phyloP scores from a whole-genome alignment of 2,888 invertebrate genomes.

The Eurytoma californica region DNA sequence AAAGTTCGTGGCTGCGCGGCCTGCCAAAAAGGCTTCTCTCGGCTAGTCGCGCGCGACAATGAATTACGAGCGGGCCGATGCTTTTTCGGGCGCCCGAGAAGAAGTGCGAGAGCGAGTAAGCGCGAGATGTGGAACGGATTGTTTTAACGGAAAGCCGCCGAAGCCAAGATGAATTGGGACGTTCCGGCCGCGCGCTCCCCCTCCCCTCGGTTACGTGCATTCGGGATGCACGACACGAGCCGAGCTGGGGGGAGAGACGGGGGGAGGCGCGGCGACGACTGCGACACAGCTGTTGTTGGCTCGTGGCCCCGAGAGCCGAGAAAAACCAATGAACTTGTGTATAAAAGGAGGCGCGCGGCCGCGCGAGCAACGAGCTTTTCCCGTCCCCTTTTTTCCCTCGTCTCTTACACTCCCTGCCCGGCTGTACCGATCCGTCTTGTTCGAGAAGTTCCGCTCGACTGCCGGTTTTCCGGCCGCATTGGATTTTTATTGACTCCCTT shows the following conservation, averaged over 20 bases:
- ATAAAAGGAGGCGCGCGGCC: slow-evolving; percentile 22
- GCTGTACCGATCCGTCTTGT: slow-evolving; percentile 29
- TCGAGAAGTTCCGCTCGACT: slow-evolving; percentile 15
- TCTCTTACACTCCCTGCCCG: neutral
- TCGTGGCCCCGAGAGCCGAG: slow-evolving; percentile 30
- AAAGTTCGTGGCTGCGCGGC: slow-evolving; percentile 17
- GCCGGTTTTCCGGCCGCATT: slow-evolving; percentile 5
- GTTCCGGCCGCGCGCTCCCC: slow-evolving; percentile 22
- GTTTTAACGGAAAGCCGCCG: slow-evolving; percentile 46
- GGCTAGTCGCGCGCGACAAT: slow-evolving; percentile 32
- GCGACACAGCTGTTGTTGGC: slow-evolving; percentile 43
- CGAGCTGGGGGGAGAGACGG: neutral
- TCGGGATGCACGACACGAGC: neutral
- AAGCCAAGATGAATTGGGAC: slow-evolving; percentile 51
- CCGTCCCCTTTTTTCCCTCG: neutral
- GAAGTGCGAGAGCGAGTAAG: neutral
- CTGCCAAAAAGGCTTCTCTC: slow-evolving; percentile 18
- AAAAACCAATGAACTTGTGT: slow-evolving; percentile 42
- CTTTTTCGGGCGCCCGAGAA: slow-evolving; percentile 23
- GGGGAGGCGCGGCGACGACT: too few relatives aligned
- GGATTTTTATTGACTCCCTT: slow-evolving; percentile 42
- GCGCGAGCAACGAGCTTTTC: neutral
- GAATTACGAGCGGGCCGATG: slow-evolving; percentile 37
- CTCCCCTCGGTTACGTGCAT: neutral
- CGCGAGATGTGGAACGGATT: slow-evolving; percentile 39